phyloP scores from a whole-genome alignment of 2,113 vertebrate species.

The Rhombomys opimus region DNA sequence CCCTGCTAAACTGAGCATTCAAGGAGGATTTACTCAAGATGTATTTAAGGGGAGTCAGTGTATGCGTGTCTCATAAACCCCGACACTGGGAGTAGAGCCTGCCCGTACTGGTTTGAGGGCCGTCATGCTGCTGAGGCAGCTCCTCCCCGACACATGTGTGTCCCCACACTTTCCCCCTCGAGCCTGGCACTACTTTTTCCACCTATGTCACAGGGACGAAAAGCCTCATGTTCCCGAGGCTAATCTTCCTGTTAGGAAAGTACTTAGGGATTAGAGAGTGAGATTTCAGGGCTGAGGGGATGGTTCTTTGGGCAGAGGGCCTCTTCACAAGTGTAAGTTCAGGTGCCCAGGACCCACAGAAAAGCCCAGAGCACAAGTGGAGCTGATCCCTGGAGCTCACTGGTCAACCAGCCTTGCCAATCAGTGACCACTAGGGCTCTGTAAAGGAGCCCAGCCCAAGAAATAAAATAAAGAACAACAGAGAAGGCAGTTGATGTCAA shows the following conservation, averaged over 20 bases:
- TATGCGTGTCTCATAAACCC: background rate
- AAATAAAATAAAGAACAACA: background rate
- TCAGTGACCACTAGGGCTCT: background rate
- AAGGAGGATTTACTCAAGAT: conserved; percentile 45
- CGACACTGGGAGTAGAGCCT: background rate
- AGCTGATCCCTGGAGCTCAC: background rate
- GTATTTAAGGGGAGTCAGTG: background rate
- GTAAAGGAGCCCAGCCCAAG: background rate
- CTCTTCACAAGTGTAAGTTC: too few species aligned
- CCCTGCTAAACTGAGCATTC: conserved; percentile 58
- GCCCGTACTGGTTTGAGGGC: background rate
- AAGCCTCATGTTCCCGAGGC: background rate
- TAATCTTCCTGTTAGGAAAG: conserved; percentile 9
- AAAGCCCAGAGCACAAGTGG: background rate
- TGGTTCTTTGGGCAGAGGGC: rapidly evolving
- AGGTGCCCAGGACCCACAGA: background rate
- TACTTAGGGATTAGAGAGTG: too few species aligned
- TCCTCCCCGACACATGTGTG: background rate
- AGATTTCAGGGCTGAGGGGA: background rate
- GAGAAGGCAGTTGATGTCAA: background rate
- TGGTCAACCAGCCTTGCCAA: too few species aligned
- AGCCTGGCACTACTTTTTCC: background rate
- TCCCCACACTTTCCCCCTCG: background rate
- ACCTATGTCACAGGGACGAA: background rate
- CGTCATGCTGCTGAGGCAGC: background rate